phyloP scores from a whole-genome alignment of 2,113 vertebrate species.

The Grus americana region DNA sequence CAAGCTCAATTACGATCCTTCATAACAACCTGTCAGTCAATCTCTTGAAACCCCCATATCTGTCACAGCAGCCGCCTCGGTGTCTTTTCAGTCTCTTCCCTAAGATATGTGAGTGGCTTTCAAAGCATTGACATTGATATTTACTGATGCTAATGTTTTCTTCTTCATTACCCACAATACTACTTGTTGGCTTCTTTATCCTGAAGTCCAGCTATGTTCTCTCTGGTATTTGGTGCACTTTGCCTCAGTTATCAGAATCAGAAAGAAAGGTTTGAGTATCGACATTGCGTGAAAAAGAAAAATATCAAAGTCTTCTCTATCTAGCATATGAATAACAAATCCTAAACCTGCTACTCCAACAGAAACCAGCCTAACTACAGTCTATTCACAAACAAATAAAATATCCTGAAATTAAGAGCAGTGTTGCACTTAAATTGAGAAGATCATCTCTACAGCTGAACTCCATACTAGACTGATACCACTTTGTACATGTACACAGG shows the following conservation, averaged over 20 bases:
- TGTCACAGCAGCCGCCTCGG: slow-evolving; percentile 4
- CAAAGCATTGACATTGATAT: not conserved
- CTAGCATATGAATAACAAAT: not conserved
- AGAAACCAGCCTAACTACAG: not conserved
- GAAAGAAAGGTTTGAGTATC: not conserved
- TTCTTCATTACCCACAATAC: not conserved
- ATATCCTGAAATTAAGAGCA: not conserved
- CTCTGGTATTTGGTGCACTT: not conserved
- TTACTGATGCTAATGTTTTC: not conserved
- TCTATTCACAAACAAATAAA: not conserved
- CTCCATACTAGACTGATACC: not conserved
- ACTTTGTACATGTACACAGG: not conserved
- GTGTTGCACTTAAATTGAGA: not conserved
- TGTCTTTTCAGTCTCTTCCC: slow-evolving; percentile 6
- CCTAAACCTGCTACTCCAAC: not conserved
- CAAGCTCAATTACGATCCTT: slow-evolving; percentile 50
- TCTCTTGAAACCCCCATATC: not conserved
- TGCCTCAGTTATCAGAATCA: not conserved
- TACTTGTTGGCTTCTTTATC: not conserved
- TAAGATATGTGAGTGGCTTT: not conserved
- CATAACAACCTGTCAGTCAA: slow-evolving; percentile 44
- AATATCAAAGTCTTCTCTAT: not conserved
- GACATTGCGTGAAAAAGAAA: not conserved
- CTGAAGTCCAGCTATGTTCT: not conserved
- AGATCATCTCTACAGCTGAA: not conserved